Evolutionary conservation across 2,797 vertebrate genomes (phyloP).

Genomic region (Phataginus tricuspis): DNA sequence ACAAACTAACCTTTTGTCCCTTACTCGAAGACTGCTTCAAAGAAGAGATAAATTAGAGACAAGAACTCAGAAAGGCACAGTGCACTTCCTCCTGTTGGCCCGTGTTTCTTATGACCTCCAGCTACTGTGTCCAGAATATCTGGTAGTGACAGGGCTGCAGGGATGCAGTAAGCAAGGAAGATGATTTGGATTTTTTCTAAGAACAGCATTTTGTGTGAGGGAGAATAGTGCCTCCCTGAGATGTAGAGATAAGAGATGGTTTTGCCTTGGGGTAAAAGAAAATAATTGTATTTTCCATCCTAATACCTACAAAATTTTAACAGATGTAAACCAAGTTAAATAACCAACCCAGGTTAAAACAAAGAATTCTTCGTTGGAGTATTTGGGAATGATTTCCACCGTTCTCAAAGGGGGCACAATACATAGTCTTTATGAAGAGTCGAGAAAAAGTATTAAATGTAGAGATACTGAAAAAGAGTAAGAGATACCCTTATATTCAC

Average conservation of each 20-base stretch:
- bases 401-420: neutral
- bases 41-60: neutral
- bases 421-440: neutral
- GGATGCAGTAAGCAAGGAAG: neutral
- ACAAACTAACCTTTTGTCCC: neutral
- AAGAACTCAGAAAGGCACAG: neutral
- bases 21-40: neutral
- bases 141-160: neutral
- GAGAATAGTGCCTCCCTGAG: neutral
- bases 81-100: rapidly evolving
- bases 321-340: neutral
- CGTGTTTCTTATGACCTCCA: neutral
- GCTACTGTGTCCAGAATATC: neutral
- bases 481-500: neutral
- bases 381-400: neutral
- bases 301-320: neutral
- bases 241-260: neutral
- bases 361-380: neutral
- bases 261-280: neutral
- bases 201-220: neutral
- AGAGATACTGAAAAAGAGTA: neutral
- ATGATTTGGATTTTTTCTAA: neutral
- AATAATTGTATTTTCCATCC: neutral
- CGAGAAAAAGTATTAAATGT: neutral
- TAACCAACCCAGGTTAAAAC: neutral